A percentile compares a stretch with the other conserved stretches of the same genome.
Evolutionary conservation across 2,113 vertebrate genomes (phyloP).

Genomic region (Tyrannus savana): DNA sequence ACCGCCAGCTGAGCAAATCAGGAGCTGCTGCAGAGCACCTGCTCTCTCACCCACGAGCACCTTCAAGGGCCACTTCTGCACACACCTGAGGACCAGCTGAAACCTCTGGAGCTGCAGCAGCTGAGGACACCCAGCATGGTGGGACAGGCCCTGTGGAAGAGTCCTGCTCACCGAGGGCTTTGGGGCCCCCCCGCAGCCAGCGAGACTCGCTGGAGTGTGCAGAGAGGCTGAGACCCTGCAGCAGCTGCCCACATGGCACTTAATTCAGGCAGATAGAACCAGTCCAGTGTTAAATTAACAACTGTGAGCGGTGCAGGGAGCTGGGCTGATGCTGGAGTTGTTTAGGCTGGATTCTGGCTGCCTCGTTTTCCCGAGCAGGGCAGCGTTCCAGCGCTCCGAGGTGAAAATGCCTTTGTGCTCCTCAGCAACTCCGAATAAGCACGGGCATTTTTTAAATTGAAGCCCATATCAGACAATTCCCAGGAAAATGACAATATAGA

Average conservation of each 20-base stretch:
- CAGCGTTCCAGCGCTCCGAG: neutral
- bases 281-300: slow-evolving; percentile 48
- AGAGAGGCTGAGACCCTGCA: neutral
- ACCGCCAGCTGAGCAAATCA: neutral
- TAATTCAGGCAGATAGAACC: neutral
- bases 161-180: fast-evolving
- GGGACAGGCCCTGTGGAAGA: neutral
- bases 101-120: neutral
- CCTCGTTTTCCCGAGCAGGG: neutral
- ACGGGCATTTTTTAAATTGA: slow-evolving; percentile 13
- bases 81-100: neutral
- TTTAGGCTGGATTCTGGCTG: neutral
- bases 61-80: neutral
- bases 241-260: neutral
- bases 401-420: slow-evolving; percentile 15
- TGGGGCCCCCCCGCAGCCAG: fast-evolving
- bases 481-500: neutral
- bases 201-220: neutral
- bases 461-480: neutral
- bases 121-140: neutral
- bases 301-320: neutral
- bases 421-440: slow-evolving; percentile 18
- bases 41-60: fast-evolving
- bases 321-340: neutral
- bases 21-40: neutral